A percentile compares a stretch with the other conserved stretches of the same genome.
These are phyloP conservation scores for Mirza zaza DNA, from an alignment of 2,113 vertebrate genomes.

Conservation along the genomic window DNA sequence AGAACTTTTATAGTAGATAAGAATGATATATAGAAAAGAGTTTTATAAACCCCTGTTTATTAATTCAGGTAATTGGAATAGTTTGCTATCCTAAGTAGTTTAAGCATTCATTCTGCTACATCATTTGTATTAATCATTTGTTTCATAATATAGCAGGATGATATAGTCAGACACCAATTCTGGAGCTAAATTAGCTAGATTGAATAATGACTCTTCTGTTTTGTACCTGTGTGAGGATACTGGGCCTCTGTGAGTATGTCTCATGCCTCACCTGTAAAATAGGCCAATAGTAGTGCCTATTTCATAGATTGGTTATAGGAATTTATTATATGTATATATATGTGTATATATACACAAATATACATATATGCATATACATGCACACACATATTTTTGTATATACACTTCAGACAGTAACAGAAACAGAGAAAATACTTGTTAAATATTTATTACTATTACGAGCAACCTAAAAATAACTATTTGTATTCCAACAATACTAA, in stretches of 20 bases:
- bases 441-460: not conserved
- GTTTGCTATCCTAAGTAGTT: not conserved
- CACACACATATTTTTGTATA: not conserved
- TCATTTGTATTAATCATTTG: slow-evolving; percentile 1
- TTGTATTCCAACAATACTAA: not conserved
- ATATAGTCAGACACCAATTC: not conserved
- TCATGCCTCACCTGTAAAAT: not conserved
- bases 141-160: not conserved
- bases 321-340: not conserved
- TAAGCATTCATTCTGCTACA: not conserved
- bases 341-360: not conserved
- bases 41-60: slow-evolving; percentile 15
- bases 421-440: not conserved
- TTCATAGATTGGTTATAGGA: not conserved
- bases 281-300: not conserved
- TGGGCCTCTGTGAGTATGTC: not conserved
- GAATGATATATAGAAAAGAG: not conserved
- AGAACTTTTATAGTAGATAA: not conserved
- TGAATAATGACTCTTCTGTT: not conserved
- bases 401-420: not conserved
- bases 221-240: not conserved
- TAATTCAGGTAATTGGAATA: slow-evolving; percentile 11
- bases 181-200: not conserved
- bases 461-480: not conserved
- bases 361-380: not conserved